These are phyloP conservation scores for Halictus ligatus DNA, from an alignment of 2,888 invertebrate genomes.

Conservation along the genomic window DNA sequence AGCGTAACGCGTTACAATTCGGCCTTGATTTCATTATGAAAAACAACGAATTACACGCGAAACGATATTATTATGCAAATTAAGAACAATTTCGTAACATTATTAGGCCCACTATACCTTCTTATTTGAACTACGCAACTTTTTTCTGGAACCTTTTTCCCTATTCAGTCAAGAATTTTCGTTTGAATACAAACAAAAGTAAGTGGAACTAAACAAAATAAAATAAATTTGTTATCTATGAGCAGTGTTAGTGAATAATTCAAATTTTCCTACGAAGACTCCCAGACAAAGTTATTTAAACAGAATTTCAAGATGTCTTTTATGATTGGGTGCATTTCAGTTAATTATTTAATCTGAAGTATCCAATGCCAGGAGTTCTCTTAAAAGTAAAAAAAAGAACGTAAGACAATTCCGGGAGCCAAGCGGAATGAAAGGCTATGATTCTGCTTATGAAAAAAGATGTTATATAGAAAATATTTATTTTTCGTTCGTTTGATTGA, in stretches of 20 bases:
- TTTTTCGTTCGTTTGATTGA: slow-evolving; percentile 78
- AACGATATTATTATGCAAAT: neutral
- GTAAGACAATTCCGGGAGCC: slow-evolving; percentile 51
- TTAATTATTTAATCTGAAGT: neutral
- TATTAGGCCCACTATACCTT: neutral
- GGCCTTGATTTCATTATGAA: neutral
- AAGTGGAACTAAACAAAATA: slow-evolving; percentile 34
- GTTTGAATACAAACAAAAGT: slow-evolving; percentile 14
- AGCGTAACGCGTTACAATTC: neutral
- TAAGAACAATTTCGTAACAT: neutral
- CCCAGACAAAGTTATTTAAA: slow-evolving; percentile 34
- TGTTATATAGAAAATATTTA: slow-evolving; percentile 82
- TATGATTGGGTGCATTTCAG: slow-evolving; percentile 7
- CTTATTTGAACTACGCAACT: slow-evolving; percentile 35
- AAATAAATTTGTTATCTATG: slow-evolving; percentile 16
- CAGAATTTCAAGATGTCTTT: neutral
- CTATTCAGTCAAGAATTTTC: neutral
- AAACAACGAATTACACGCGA: neutral
- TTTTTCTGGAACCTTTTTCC: slow-evolving; percentile 30
- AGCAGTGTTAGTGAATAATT: slow-evolving; percentile 29
- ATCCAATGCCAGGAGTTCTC: slow-evolving; percentile 4
- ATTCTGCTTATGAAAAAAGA: slow-evolving; percentile 78
- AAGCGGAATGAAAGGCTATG: slow-evolving; percentile 78
- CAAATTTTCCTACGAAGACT: slow-evolving; percentile 32
- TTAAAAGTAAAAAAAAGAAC: slow-evolving; percentile 21